Evolutionary conservation across 1,140 invertebrate species (phyloP).

Genomic region (Pentalonia nigronervosa): DNA sequence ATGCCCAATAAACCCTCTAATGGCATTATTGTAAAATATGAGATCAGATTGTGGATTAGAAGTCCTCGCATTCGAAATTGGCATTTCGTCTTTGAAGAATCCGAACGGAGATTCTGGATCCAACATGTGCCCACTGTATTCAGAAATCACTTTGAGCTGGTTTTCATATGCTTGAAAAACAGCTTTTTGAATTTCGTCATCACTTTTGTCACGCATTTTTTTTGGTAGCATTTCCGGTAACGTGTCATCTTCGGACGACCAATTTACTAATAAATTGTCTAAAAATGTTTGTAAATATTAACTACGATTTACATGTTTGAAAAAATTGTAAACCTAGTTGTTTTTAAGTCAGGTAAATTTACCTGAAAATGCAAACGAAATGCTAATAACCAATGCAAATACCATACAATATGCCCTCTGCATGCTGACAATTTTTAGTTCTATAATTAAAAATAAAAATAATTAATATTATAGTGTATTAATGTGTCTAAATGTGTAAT

Average conservation of each 20-base stretch:
- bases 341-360: not conserved
- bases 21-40: conserved; percentile 34
- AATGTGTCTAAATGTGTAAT: not conserved
- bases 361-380: conserved; percentile 4
- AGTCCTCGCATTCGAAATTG: conserved; percentile 16
- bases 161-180: conserved; percentile 18
- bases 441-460: not conserved
- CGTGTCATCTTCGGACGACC: conserved; percentile 31
- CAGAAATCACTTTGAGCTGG: conserved; percentile 25
- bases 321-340: not conserved
- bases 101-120: conserved; percentile 21
- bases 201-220: conserved; percentile 27
- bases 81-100: conserved; percentile 49
- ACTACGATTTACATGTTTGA: not conserved
- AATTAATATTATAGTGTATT: not conserved
- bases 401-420: not conserved
- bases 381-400: not conserved
- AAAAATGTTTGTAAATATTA: not conserved
- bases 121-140: conserved; percentile 7
- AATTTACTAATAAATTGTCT: conserved; percentile 8
- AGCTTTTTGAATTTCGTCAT: conserved; percentile 50
- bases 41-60: conserved; percentile 24
- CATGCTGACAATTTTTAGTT: not conserved
- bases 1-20: conserved; percentile 14
- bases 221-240: conserved; percentile 28